phyloP scores from a whole-genome alignment of 2,888 invertebrate genomes.

The Chloroclysta siterata region DNA sequence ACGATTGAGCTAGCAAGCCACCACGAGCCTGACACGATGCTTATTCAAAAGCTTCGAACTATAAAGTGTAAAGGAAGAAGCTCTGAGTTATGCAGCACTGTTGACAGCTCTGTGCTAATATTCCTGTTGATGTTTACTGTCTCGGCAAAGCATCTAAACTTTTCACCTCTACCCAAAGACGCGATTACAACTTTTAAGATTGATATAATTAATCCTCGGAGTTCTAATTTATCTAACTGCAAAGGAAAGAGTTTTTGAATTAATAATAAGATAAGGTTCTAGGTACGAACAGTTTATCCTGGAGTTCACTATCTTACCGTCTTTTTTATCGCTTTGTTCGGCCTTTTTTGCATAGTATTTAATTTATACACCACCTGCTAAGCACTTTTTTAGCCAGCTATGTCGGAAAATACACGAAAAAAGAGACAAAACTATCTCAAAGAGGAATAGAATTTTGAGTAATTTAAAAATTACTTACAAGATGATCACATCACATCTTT shows the following conservation, averaged over 20 bases:
- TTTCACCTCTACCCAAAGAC: conserved; percentile 48
- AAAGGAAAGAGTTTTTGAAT: conserved; percentile 53
- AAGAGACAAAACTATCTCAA: neutral
- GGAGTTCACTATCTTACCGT: conserved; percentile 32
- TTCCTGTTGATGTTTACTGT: conserved; percentile 40
- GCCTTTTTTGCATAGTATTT: conserved; percentile 5
- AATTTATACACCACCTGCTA: neutral
- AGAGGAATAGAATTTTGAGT: too few relatives aligned
- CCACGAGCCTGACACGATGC: too few relatives aligned
- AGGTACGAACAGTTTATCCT: conserved; percentile 43
- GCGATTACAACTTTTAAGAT: conserved; percentile 74
- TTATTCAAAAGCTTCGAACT: too few relatives aligned
- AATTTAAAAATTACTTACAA: too few relatives aligned
- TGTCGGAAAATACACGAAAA: neutral
- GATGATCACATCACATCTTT: too few relatives aligned
- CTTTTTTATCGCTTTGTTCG: conserved; percentile 39
- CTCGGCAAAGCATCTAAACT: conserved; percentile 37
- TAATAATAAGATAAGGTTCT: conserved; percentile 49
- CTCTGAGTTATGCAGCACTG: neutral
- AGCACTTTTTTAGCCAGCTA: neutral
- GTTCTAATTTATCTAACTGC: conserved; percentile 55
- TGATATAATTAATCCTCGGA: conserved; percentile 58
- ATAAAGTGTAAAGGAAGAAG: neutral
- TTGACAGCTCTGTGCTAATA: neutral
- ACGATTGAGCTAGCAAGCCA: too few relatives aligned